Conservation (phyloP, 1,140 invertebrate genomes). For the Caenorhabditis latens region DNA sequence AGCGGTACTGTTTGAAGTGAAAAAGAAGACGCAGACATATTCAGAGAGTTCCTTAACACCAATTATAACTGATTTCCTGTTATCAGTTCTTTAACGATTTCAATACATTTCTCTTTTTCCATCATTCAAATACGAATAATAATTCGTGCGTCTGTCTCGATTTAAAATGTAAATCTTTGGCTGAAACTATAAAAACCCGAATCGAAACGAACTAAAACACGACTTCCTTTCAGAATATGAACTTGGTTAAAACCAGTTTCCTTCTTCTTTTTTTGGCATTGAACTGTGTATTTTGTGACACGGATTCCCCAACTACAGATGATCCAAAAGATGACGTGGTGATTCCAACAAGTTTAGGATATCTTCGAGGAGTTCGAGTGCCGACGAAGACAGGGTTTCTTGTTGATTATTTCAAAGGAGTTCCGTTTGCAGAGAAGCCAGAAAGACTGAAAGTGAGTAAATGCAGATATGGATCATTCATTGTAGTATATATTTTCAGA, state of each 20-base stretch:
- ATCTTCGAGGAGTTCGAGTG: neutral
- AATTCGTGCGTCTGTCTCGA: neutral
- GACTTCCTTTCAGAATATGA: neutral
- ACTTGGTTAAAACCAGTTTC: conserved; percentile 1
- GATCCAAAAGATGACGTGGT: neutral
- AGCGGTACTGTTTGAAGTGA: neutral
- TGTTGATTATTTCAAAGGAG: conserved; percentile 36
- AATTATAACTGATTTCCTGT: conserved; percentile 9
- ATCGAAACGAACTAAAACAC: neutral
- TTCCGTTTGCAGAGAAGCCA: conserved; percentile 41
- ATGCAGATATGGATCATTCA: neutral
- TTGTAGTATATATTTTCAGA: neutral
- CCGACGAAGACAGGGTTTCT: conserved; percentile 24
- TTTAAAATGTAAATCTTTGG: neutral
- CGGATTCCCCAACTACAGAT: neutral
- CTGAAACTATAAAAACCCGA: neutral
- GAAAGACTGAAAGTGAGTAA: conserved; percentile 19
- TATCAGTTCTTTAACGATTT: neutral
- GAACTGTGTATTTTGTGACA: conserved; percentile 8
- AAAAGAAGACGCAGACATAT: conserved; percentile 3
- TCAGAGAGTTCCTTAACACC: conserved; percentile 26
- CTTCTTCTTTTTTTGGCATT: neutral
- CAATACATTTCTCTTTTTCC: neutral
- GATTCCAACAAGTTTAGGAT: neutral
- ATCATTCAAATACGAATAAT: neutral